Percentiles rank a stretch among this genome's conserved stretches.
Evolutionary conservation across 1,140 invertebrate species (phyloP).

Genomic region (Glomeris maerens): DNA sequence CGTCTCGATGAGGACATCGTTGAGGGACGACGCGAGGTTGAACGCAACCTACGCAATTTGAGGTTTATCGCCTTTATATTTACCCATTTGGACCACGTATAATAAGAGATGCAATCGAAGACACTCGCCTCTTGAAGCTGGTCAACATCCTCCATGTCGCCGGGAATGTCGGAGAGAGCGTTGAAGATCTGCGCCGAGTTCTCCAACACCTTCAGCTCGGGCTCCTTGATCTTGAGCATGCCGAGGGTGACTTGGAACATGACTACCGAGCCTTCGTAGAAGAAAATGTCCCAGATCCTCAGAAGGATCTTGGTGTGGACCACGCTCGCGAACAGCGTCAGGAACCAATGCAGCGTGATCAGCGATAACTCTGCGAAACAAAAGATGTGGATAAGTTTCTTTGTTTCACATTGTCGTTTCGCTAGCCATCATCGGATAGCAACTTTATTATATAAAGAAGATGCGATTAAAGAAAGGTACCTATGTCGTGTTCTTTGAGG

Average conservation of each 20-base stretch:
- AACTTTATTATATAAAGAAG: slow-evolving; percentile 5
- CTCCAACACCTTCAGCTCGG: slow-evolving; percentile 54
- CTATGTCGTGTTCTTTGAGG: slow-evolving; percentile 73
- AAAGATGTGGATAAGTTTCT: not conserved
- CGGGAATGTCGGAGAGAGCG: slow-evolving; percentile 84
- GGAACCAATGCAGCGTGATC: slow-evolving; percentile 94
- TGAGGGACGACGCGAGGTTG: slow-evolving; percentile 43
- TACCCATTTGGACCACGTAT: slow-evolving; percentile 35
- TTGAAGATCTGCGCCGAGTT: slow-evolving; percentile 97
- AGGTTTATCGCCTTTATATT: slow-evolving; percentile 28
- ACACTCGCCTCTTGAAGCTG: slow-evolving; percentile 46
- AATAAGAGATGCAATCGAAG: slow-evolving; percentile 9
- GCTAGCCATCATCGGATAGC: not conserved
- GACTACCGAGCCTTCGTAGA: slow-evolving; percentile 78
- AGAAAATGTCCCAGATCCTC: slow-evolving; percentile 93
- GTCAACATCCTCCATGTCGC: slow-evolving; percentile 80
- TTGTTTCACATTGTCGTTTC: slow-evolving; percentile 2
- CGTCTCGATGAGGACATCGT: slow-evolving; percentile 73
- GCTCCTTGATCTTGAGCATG: slow-evolving; percentile 74
- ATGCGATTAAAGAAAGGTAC: slow-evolving; percentile 36
- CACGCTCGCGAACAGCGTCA: slow-evolving; percentile 94
- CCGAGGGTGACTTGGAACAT: slow-evolving; percentile 92
- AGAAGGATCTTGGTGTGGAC: slow-evolving; percentile 94
- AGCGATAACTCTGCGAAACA: slow-evolving; percentile 64
- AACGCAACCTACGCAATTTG: slow-evolving; percentile 28